These are phyloP conservation scores for Hydra vulgaris DNA, from an alignment of 30 jellyfish, hydroid and myxozoan genomes.

Conservation along the genomic window DNA sequence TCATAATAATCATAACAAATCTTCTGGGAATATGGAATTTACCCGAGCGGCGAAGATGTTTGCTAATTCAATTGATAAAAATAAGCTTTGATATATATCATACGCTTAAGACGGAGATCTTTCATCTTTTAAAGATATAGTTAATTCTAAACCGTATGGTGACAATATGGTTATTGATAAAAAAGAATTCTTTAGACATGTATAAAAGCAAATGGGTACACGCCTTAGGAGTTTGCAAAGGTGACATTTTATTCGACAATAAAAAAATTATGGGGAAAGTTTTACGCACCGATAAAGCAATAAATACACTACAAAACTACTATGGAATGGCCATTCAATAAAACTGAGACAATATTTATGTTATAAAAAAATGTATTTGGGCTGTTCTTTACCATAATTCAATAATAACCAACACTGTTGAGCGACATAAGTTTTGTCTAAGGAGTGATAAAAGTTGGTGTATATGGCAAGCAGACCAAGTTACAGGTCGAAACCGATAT, in stretches of 20 bases:
- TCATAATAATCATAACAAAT: neutral
- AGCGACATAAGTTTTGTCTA: constrained; percentile 5
- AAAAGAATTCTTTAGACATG: no score
- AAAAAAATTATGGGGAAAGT: neutral
- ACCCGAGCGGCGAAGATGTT: neutral
- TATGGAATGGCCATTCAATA: no score
- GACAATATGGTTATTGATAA: no score
- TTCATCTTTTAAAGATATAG: neutral
- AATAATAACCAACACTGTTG: neutral
- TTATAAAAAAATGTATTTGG: no score
- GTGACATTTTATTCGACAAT: neutral
- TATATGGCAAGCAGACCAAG: no score
- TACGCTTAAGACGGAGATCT: neutral
- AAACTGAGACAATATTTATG: no score
- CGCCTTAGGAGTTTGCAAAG: constrained; percentile 5
- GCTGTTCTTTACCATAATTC: no score
- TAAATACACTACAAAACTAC: no score
- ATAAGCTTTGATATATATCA: no score
- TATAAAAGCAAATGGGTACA: constrained; percentile 1
- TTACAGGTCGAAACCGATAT: neutral
- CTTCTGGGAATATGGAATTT: constrained; percentile 1
- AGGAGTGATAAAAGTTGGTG: neutral
- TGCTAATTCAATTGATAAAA: neutral
- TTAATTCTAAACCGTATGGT: no score
- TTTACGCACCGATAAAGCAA: no score